Base-by-base conservation (phyloP, 2,888 invertebrate genomes). In the Griposia aprilina region DNA sequence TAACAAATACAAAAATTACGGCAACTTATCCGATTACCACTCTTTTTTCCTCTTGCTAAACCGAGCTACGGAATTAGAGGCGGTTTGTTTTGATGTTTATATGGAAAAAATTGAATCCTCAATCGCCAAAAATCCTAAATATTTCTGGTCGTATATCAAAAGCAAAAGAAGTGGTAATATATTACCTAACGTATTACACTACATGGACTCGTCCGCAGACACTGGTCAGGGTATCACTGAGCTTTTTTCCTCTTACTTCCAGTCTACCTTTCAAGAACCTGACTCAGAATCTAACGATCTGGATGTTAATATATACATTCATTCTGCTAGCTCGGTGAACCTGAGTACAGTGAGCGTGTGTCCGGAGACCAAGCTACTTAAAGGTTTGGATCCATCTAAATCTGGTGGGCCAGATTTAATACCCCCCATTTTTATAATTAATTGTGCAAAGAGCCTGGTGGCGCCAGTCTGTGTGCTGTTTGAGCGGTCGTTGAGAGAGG, bases 51-150 rank as follows among this genome's bases (percentile, higher is more conserved):
- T 50, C 50, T 50, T 50, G 50, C 50, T 5, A 15, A 50, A 41
- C 63, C 63, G 63, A 36, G 41, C 8, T 65, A n/a, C 41, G n/a
- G 13, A 41, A 65, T 8, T 65, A 7, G n/a, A 65, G 41, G n/a
- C 41, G 65, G 15, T n/a, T 65, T 65, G 41, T 41, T 65, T 41
- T n/a, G 7, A 63, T 63, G 41, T 23, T 4, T 41, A 41, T 15
- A 63, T 63, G 63, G 63, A 65, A n/a, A 65, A 41, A n/a, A 41
- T 63, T 7, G n/a, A 65, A 65, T 36, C 4, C 41, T 41, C 63
- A 41, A 48, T 48, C 20, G 23, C 20, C 3, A 20, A 55, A 55
- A 55, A 8, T 41, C 55, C 55, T 17, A 55, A 55, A 20, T 23
- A 3, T 8, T 55, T 55, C 5, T 55, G 55, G 55, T 55, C 55